These are phyloP conservation scores for Tolypeutes matacus DNA, from an alignment of 2,797 vertebrate species.

Conservation along the genomic window DNA sequence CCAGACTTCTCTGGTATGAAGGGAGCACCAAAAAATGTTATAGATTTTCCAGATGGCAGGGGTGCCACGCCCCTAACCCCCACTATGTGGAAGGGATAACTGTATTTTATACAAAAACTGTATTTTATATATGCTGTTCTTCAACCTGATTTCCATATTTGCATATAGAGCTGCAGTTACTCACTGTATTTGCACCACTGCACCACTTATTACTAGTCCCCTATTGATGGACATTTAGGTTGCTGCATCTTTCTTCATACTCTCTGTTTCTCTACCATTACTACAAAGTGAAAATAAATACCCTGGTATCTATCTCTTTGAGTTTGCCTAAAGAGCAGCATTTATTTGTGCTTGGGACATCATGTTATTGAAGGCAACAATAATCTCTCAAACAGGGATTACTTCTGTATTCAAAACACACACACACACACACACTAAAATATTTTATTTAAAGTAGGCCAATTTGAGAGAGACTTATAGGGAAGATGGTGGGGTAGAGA, in stretches of 20 bases:
- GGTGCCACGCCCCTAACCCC: too few species aligned
- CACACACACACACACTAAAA: neutral
- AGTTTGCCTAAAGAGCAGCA: neutral
- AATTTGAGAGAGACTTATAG: neutral
- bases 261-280: too few species aligned
- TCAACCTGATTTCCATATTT: neutral
- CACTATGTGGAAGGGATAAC: too few species aligned
- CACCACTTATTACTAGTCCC: neutral
- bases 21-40: too few species aligned
- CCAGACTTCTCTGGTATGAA: too few species aligned
- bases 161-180: neutral
- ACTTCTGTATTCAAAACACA: constrained; percentile 33
- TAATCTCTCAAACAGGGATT: neutral
- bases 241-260: neutral
- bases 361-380: constrained; percentile 2
- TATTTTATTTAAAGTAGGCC: neutral
- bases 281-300: neutral
- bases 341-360: neutral
- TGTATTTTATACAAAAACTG: too few species aligned
- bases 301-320: neutral
- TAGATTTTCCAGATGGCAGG: too few species aligned
- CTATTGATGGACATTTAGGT: neutral
- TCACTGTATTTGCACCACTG: neutral
- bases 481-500: too few species aligned
- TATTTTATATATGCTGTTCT: neutral